These are phyloP conservation scores for Lophotriccus pileatus DNA, from an alignment of 2,797 vertebrate species.

Conservation along the genomic window DNA sequence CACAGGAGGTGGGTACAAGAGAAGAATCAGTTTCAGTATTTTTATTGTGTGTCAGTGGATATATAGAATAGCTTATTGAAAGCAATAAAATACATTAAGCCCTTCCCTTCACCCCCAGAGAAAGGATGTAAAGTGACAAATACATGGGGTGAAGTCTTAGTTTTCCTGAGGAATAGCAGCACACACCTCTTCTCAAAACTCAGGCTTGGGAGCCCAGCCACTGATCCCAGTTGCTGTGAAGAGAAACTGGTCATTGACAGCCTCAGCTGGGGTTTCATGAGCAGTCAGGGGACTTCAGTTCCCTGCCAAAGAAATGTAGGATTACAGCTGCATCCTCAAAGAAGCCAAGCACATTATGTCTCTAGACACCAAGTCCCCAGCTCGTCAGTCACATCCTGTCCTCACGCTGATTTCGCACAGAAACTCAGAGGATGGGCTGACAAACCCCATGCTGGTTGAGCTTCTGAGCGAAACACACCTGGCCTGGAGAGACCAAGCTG, in stretches of 20 bases:
- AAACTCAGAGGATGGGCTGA: not conserved
- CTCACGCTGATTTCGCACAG: not conserved
- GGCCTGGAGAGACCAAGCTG: not conserved
- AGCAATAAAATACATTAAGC: not conserved
- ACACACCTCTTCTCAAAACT: not conserved
- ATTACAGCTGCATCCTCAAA: not conserved
- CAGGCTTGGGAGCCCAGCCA: not conserved
- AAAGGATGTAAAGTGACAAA: not conserved
- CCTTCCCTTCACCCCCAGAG: not conserved
- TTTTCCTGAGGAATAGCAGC: not conserved
- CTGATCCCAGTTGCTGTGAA: not conserved
- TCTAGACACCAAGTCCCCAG: not conserved
- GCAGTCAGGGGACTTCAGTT: not conserved
- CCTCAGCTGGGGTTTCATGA: not conserved
- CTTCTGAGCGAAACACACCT: not conserved
- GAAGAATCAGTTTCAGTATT: not conserved
- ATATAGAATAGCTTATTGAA: not conserved
- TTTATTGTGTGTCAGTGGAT: not conserved
- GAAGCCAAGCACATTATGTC: not conserved
- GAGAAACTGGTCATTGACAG: not conserved
- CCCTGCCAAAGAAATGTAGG: not conserved
- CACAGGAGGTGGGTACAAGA: not conserved
- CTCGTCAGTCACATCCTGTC: not conserved
- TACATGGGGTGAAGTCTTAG: not conserved
- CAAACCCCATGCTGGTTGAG: not conserved